Evolutionary conservation across 2,113 vertebrate species (phyloP), one percentile per base, ranked within the genome.

Genomic region (Channa argus): DNA sequence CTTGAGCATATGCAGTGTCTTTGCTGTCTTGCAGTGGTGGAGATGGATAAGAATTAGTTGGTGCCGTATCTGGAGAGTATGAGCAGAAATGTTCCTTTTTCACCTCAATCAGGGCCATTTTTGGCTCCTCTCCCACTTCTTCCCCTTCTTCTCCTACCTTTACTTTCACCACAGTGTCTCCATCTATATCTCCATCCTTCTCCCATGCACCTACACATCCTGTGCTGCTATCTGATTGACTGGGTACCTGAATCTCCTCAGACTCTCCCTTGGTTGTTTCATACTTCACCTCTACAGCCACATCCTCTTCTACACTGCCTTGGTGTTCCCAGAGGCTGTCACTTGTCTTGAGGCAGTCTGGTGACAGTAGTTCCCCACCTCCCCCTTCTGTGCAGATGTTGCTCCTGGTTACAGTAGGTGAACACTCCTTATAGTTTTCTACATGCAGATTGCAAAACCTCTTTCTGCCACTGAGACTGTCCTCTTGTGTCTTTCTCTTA

Each of bases 211-310:
- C 67, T 3, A 33, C 71, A 0, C 63, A 80, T n/a, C 80, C 85
- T 0, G 58, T 86, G 62, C 92, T 88, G 75, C 87, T 84, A 0
- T 98, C 96, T 0, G 97, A 99, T 77, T 98, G 98, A 84, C 96
- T 98, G 7, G 98, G 97, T 77, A 97, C 92, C 80, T 99, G 97
- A 24, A 96, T 92, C 52, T 98, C 97, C 71, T 98, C 97, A 33
- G 50, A 90, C 52, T 5, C 95, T 34, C 80, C 85, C 41, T 79
- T 88, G 10, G 63, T 47, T n/a, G 88, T 76, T 61, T 80, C 76
- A 3, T 93, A 91, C 68, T 92, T 92, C 71, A 84, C 58, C 79
- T 88, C 86, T 33, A 59, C 63, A 5, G 4, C 39, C 44, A 89
- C 87, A 13, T 81, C 74, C 5, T 74, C 80, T 1, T 83, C 34